A percentile compares a stretch with the other conserved stretches of the same genome.
Conservation (phyloP, 2,797 vertebrate species). For the Phoebastria nigripes region DNA sequence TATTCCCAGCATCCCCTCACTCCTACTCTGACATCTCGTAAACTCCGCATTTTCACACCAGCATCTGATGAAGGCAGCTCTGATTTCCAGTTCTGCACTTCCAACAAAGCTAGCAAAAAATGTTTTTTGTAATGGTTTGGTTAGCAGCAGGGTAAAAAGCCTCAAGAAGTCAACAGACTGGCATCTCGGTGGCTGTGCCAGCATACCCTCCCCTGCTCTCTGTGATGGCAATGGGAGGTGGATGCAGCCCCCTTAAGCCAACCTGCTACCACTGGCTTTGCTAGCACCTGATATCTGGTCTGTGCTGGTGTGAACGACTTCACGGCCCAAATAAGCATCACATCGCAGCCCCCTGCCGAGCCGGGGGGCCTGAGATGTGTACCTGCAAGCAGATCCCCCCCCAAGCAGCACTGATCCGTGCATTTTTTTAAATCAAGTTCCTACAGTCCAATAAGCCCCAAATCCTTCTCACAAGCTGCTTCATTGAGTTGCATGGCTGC, state of each 20-base stretch:
- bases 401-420: too few species aligned
- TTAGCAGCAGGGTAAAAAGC: neutral
- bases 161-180: neutral
- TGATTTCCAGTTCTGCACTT: neutral
- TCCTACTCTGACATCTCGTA: neutral
- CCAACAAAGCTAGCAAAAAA: neutral
- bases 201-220: fast-evolving
- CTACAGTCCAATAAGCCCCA: neutral
- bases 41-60: neutral
- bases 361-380: too few species aligned
- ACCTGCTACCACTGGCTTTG: neutral
- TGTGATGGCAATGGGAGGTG: fast-evolving
- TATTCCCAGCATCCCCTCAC: neutral
- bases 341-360: neutral
- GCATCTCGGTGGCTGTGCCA: neutral
- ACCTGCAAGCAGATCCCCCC: fast-evolving
- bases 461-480: neutral
- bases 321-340: neutral
- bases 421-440: fast-evolving
- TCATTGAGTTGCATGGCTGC: fast-evolving
- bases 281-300: neutral
- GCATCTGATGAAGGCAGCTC: neutral
- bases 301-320: neutral
- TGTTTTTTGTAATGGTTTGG: neutral
- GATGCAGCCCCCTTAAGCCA: neutral